Percentiles rank a stretch among this genome's conserved stretches.
Conservation (phyloP, 2,888 invertebrate species). For the Galerucella pusilla region DNA sequence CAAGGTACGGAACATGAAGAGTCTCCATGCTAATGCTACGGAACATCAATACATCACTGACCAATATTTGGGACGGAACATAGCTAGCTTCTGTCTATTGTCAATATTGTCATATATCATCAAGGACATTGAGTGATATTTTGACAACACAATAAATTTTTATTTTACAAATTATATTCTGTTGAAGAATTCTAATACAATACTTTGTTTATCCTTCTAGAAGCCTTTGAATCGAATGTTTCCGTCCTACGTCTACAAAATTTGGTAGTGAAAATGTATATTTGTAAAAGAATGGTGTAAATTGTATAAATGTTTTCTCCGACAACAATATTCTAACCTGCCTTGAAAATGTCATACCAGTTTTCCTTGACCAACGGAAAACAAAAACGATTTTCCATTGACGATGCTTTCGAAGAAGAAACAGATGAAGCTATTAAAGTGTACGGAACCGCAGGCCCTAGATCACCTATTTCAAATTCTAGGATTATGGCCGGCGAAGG, state of each 20-base stretch:
- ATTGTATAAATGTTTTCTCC: conserved; percentile 15
- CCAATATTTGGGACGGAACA: too few relatives aligned
- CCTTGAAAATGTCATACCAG: conserved; percentile 51
- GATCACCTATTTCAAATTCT: conserved; percentile 70
- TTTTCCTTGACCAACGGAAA: conserved; percentile 55
- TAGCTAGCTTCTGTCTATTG: too few relatives aligned
- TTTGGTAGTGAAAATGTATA: conserved; percentile 24
- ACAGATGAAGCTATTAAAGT: conserved; percentile 85
- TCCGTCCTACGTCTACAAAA: conserved; percentile 31
- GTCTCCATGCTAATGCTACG: too few relatives aligned
- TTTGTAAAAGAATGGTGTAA: conserved; percentile 32
- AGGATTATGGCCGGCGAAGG: conserved; percentile 68
- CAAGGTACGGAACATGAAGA: too few relatives aligned
- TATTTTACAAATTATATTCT: conserved; percentile 1
- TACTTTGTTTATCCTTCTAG: conserved; percentile 25
- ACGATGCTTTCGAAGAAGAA: conserved; percentile 88
- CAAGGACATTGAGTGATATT: too few relatives aligned
- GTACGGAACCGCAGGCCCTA: conserved; percentile 81
- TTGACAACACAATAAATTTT: conserved; percentile 10
- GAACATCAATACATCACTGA: too few relatives aligned
- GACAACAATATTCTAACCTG: conserved; percentile 30
- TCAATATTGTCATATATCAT: too few relatives aligned
- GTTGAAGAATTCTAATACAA: conserved; percentile 5
- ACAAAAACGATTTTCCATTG: conserved; percentile 79
- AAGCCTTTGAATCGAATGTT: conserved; percentile 21